Conservation (phyloP, 2,113 vertebrate genomes). For the Trichomycterus rosablanca region DNA sequence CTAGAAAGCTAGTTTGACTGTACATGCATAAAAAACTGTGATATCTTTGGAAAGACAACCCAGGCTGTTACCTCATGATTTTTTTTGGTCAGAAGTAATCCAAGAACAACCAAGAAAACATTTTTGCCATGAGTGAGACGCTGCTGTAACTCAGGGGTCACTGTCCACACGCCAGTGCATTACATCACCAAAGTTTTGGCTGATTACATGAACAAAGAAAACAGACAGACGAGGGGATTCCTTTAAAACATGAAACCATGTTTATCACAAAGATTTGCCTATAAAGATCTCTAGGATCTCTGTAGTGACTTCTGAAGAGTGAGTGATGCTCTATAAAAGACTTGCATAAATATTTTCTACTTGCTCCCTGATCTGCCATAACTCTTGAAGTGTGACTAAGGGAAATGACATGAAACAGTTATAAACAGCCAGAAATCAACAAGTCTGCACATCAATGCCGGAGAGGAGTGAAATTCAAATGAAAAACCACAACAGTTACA, state of each 20-base stretch:
- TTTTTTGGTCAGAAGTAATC: too few species aligned
- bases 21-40: too few species aligned
- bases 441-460: not conserved
- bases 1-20: too few species aligned
- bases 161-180: too few species aligned
- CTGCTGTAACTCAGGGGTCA: too few species aligned
- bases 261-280: not conserved
- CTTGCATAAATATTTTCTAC: slow-evolving; percentile 27
- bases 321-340: not conserved
- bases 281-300: too few species aligned
- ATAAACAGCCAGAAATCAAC: not conserved
- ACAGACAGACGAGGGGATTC: slow-evolving; percentile 8
- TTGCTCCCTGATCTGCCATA: slow-evolving; percentile 19
- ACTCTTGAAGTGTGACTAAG: slow-evolving; percentile 26
- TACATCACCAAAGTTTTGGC: too few species aligned
- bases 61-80: too few species aligned
- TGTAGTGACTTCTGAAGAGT: slow-evolving; percentile 3
- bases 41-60: too few species aligned
- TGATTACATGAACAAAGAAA: too few species aligned
- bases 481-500: slow-evolving; percentile 18
- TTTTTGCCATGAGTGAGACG: too few species aligned
- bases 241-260: slow-evolving; percentile 2
- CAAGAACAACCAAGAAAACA: too few species aligned
- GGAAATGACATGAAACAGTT: slow-evolving; percentile 16
- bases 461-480: slow-evolving; percentile 12